Evolutionary conservation across 2,888 invertebrate species (phyloP).

Genomic region (Blastobasis lacticolella): DNA sequence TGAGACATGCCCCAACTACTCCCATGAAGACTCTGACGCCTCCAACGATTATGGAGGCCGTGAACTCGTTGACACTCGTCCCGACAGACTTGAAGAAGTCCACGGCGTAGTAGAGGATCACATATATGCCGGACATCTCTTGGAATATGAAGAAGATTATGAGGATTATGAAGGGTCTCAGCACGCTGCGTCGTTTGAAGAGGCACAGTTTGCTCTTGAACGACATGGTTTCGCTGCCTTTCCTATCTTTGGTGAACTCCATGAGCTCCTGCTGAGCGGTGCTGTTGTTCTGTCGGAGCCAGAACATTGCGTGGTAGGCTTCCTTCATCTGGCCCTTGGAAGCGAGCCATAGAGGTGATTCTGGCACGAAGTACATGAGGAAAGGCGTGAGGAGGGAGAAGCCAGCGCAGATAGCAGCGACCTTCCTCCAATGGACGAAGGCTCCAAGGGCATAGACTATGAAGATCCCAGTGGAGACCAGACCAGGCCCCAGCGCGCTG

Average conservation of each 20-base stretch:
- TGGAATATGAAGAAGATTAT: constrained; percentile 80
- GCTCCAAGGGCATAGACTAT: constrained; percentile 80
- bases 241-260: constrained; percentile 70
- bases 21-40: constrained; percentile 79
- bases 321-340: constrained; percentile 75
- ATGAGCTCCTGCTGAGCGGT: constrained; percentile 77
- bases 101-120: constrained; percentile 82
- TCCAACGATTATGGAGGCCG: constrained; percentile 81
- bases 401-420: constrained; percentile 77
- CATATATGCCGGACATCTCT: constrained; percentile 83
- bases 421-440: constrained; percentile 77
- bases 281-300: constrained; percentile 77
- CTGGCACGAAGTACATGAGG: constrained; percentile 77
- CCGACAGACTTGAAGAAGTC: constrained; percentile 80
- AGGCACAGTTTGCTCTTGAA: constrained; percentile 54
- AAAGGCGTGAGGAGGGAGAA: constrained; percentile 72
- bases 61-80: constrained; percentile 77
- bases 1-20: constrained; percentile 77
- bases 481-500: constrained; percentile 80
- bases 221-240: constrained; percentile 45
- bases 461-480: constrained; percentile 82
- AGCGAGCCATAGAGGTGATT: constrained; percentile 80
- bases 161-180: constrained; percentile 79
- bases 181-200: constrained; percentile 69
- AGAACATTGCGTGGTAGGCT: constrained; percentile 76